Evolutionary conservation across 2,797 vertebrate genomes (phyloP), one percentile per base, ranked within the genome.

Genomic region (Anguilla pacifica): DNA sequence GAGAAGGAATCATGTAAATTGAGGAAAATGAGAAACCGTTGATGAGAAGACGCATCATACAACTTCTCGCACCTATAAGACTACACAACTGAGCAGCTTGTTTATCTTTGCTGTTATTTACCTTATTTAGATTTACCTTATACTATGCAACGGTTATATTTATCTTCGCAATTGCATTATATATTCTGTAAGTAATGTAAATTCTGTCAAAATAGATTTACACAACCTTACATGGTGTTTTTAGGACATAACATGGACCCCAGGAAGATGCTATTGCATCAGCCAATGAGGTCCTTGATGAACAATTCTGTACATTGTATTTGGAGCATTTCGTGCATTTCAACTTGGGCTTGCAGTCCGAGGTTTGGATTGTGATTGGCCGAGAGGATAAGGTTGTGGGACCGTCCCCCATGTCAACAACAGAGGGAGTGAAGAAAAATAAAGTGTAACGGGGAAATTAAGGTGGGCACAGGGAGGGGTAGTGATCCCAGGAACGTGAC

Each of bases 341-440:
- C 22, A 67, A 67, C 22, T 67, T 67, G 61, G 15, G 57, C 57
- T 67, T 67, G 61, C 3, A 67, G 61, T 67, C 22, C 25, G n/a
- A 6, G 61, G 61, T n/a, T 67, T 6, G n/a, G 61, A 67, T 28
- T 67, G 61, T n/a, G 13, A 7, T n/a, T n/a, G 61, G 25, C 25
- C 61, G n/a, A 25, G 22, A 6, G 6, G 5, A 67, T n/a, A 67
- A 67, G 22, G 61, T 67, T n/a, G 61, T 67, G n/a, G 55, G 61
- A n/a, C 5, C 61, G 5, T 67, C 61, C 25, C 61, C 5, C 25
- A 25, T 67, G 22, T 67, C 61, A 67, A 67, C 61, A n/a, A n/a
- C 61, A n/a, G n/a, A n/a, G 25, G 61, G 61, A 67, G 61, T n/a
- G 61, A n/a, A 67, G 61, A 67, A 67, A 67, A 67, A 67, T 67